Evolutionary conservation across 2,113 vertebrate genomes (phyloP), one percentile per base, ranked within the genome.

Genomic region (Elaphurus davidianus): DNA sequence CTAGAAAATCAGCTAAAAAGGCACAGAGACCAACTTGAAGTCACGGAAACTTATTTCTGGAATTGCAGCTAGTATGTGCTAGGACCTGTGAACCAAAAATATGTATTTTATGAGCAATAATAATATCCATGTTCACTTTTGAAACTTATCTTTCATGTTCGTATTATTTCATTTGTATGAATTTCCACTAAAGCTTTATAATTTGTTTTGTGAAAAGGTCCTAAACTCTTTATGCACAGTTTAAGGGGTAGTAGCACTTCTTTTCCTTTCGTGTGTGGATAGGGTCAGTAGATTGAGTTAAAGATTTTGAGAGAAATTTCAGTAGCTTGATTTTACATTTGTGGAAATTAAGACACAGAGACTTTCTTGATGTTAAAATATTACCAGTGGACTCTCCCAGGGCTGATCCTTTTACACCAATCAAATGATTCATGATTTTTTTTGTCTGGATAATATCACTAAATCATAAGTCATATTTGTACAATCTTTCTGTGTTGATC

Each of bases 401-500:
- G 45, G 1, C 11, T 78, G 14, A 74, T 78, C 12, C 1, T 86
- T 2, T 50, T 67, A 43, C 2, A 87, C 40, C 50, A 88, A 14
- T 30, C n/a, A 5, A 36, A 50, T 81, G 67, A 54, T 54, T 76
- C 14, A 52, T 88, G 54, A 28, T 55, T 21, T 52, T 93, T 52
- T 87, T 86, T 86, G 55, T 47, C 60, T 74, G 19, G 21, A 13
- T 89, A 17, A n/a, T 82, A 50, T 55, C 54, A 91, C 17, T 62
- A 89, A 95, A 71, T 92, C 19, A 6, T 76, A 45, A 71, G 7
- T 64, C 87, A 90, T 97, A 86, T n/a, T 7, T 97, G 78, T 87
- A 12, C 97, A 87, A 45, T 88, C n/a, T 67, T 10, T 87, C 54
- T 98, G 30, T 97, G 74, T 95, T 98, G 86, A 88, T 98, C 98